These are phyloP conservation scores for Hormiphora californensis DNA, from an alignment of 37 sponge, comb jelly and placozoan species.

Conservation along the genomic window DNA sequence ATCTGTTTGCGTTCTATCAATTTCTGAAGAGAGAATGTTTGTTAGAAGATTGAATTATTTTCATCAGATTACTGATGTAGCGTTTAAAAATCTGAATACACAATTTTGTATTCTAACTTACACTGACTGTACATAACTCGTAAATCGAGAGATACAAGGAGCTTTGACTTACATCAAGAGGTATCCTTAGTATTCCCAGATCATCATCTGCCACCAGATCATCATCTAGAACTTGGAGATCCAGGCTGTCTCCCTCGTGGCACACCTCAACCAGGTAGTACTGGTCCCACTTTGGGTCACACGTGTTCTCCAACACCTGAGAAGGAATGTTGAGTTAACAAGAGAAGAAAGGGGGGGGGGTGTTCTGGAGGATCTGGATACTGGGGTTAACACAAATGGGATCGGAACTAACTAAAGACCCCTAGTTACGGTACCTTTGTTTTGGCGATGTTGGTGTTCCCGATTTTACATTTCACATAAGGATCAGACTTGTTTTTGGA, in stretches of 20 bases:
- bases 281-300: constrained; percentile 12
- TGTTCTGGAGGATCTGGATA: too few relatives aligned
- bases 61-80: too few relatives aligned
- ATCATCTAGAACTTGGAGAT: neutral
- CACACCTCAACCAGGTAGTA: neutral
- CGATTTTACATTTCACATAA: neutral
- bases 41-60: neutral
- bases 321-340: neutral
- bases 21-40: neutral
- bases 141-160: neutral
- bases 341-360: neutral
- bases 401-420: too few relatives aligned
- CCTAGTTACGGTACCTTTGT: neutral
- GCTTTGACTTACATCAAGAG: neutral
- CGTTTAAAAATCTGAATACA: too few relatives aligned
- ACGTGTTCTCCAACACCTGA: neutral
- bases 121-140: neutral
- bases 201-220: neutral
- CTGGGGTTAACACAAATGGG: too few relatives aligned
- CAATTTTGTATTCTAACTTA: too few relatives aligned
- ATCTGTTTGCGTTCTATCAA: neutral
- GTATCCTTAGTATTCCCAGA: neutral
- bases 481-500: neutral
- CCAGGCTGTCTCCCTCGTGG: neutral
- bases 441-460: neutral